Evolutionary conservation across 2,113 vertebrate species (phyloP).

Genomic region (Fregetta grallaria): DNA sequence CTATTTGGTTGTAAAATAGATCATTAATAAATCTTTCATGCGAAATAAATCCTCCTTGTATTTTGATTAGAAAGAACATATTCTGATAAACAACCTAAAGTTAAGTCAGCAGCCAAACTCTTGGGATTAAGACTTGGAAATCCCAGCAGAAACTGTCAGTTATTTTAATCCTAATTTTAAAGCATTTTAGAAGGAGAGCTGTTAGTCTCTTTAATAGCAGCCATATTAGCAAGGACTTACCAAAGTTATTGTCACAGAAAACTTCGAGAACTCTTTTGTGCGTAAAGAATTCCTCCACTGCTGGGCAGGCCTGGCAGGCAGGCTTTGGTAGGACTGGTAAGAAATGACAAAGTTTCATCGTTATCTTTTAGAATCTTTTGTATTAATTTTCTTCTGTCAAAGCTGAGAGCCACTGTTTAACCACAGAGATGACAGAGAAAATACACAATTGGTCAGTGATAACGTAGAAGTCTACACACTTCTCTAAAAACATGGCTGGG

Average conservation of each 20-base stretch:
- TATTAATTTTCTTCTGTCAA: background rate
- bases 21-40: background rate
- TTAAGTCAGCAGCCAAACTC: background rate
- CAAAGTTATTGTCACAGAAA: slow-evolving; percentile 84
- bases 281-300: slow-evolving; percentile 74
- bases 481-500: background rate
- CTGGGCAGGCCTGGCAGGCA: slow-evolving; percentile 84
- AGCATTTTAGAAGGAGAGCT: background rate
- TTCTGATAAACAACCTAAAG: background rate
- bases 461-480: background rate
- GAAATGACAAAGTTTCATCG: background rate
- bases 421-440: background rate
- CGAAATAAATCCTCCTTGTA: background rate
- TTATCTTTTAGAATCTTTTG: background rate
- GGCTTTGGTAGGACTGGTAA: slow-evolving; percentile 80
- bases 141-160: background rate
- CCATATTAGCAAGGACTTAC: slow-evolving; percentile 66
- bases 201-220: background rate
- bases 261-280: slow-evolving; percentile 78
- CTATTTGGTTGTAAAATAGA: background rate
- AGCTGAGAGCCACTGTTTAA: background rate
- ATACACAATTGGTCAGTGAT: background rate
- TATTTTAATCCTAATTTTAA: background rate
- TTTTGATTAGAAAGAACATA: background rate
- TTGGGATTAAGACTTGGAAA: background rate